A percentile compares a stretch with the other conserved stretches of the same genome.
Conservation (phyloP, 2,113 vertebrate genomes). For the Okapia johnstoni region DNA sequence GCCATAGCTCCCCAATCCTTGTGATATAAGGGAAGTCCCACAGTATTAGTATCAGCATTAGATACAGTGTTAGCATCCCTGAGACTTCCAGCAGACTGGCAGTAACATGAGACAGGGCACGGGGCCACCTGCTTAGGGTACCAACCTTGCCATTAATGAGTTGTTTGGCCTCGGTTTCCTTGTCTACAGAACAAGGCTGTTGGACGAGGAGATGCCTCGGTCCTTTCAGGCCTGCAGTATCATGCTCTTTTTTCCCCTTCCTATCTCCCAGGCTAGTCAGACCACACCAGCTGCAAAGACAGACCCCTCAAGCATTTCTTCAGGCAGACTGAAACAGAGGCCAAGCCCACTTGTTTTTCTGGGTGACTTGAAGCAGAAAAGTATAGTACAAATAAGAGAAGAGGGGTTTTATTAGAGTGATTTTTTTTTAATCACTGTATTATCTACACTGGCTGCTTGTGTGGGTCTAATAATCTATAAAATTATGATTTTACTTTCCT, state of each 20-base stretch:
- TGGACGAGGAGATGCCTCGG: rapidly evolving
- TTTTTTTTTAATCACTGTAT: background rate
- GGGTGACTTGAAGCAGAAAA: background rate
- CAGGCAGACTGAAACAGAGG: background rate
- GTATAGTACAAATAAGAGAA: background rate
- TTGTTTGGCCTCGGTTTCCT: background rate
- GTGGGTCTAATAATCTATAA: background rate
- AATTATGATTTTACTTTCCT: background rate
- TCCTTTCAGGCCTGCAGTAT: background rate
- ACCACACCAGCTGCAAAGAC: background rate
- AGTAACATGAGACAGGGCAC: background rate
- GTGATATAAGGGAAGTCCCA: background rate
- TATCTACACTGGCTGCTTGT: background rate
- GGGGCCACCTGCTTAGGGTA: background rate
- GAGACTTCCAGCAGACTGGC: background rate
- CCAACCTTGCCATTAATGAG: background rate
- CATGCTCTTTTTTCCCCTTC: background rate
- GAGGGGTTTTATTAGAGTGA: background rate
- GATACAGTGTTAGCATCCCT: background rate
- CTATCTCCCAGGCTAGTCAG: background rate
- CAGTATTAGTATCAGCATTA: background rate
- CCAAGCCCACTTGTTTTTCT: background rate
- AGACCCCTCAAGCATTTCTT: background rate
- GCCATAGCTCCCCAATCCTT: background rate
- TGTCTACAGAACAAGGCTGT: background rate